phyloP scores from a whole-genome alignment of 92 coral and sea anemone genomes.

The Montipora capitata region DNA sequence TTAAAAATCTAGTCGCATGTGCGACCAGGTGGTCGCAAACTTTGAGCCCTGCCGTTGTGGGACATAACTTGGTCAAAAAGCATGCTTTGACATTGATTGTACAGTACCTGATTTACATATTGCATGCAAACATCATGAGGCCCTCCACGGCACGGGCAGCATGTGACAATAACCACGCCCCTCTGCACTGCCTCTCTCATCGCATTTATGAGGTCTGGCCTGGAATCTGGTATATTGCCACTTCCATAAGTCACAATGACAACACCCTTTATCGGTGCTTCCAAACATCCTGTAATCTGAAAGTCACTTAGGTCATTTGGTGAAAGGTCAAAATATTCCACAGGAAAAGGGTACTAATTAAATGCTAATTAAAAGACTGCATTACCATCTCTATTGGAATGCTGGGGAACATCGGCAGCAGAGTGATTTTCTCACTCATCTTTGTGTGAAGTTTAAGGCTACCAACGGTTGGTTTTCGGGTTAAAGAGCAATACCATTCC shows the following conservation, averaged over 20 bases:
- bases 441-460: conserved; percentile 81
- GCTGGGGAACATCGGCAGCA: conserved; percentile 90
- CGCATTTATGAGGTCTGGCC: conserved; percentile 76
- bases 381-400: conserved; percentile 85
- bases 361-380: conserved; percentile 17
- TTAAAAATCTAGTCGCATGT: too few relatives aligned
- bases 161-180: conserved; percentile 89
- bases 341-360: background rate
- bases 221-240: conserved; percentile 90
- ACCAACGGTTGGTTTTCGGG: conserved; percentile 60
- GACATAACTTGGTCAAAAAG: too few relatives aligned
- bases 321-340: background rate
- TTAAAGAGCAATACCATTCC: conserved; percentile 86
- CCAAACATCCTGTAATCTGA: conserved; percentile 87
- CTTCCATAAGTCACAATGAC: conserved; percentile 92
- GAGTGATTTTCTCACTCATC: conserved; percentile 88
- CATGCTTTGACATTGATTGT: background rate
- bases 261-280: conserved; percentile 88
- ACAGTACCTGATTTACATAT: conserved; percentile 11
- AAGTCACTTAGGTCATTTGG: background rate
- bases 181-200: conserved; percentile 76
- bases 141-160: conserved; percentile 50
- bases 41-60: too few relatives aligned
- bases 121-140: conserved; percentile 44
- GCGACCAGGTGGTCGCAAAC: too few relatives aligned